Evolutionary conservation across 2,888 invertebrate genomes (phyloP), one percentile per base, ranked within the genome.

Genomic region (Drosophila falleni): DNA sequence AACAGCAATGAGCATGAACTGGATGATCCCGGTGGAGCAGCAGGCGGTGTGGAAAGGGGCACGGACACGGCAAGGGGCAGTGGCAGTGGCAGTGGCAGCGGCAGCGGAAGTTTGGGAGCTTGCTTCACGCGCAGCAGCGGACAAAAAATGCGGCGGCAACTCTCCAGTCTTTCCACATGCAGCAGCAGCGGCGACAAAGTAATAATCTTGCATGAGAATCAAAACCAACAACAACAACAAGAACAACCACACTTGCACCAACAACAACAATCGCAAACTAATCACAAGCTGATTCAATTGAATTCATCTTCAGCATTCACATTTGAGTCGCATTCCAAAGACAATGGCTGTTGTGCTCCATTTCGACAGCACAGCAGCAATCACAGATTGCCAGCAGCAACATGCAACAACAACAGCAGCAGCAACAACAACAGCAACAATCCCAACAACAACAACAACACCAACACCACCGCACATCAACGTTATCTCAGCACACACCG

Each of bases 161-260:
- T 77, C 35, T 89, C 89, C 19, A 74, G 78, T 44, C 64, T 87
- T 56, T 89, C 91, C 37, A 78, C 75, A 49, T 39, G 69, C 58
- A 75, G 81, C 59, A 85, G 72, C 69, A 90, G 90, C 78, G 91
- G 90, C 78, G 91, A 91, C 69, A 91, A 91, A 90, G 91, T 91
- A 91, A 91, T 90, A 78, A 90, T 89, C 72, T 72, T 89, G 80
- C 86, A 80, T 83, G 89, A 88, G 51, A 64, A 72, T 61, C 68
- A 73, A 69, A 23, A 4, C 23, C 53, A 64, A 61, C 68, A 71
- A 64, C 65, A 71, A 23, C 67, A 51, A 19, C 49, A 65, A 39
- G 9, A 63, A 29, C 63, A 42, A 35, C n/a, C 51, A 44, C 54
- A 68, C 16, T 61, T 64, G 26, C 70, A 63, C n/a, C 53, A 46